Conservation (phyloP, 2,797 vertebrate genomes). For the Gila robusta region DNA sequence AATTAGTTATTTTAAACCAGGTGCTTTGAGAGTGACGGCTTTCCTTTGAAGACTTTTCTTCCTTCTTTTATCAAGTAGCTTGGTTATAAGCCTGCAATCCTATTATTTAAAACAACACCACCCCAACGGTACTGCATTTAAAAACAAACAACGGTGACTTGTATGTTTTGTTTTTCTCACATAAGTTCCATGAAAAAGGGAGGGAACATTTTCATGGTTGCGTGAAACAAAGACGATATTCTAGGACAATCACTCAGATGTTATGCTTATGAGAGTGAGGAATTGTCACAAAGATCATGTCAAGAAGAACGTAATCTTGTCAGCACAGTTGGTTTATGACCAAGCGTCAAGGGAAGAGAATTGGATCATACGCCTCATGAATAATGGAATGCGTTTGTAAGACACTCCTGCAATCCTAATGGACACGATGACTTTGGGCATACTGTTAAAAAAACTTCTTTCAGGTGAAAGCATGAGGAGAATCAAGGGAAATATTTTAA, state of each 20-base stretch:
- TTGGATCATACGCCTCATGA: conserved; percentile 40
- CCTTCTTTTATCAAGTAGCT: conserved; percentile 36
- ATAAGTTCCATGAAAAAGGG: conserved; percentile 12
- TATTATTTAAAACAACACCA: conserved; percentile 30
- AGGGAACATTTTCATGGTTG: conserved; percentile 1
- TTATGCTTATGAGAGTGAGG: conserved; percentile 11
- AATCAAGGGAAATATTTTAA: conserved; percentile 5
- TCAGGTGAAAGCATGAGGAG: background rate
- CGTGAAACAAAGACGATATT: conserved; percentile 34
- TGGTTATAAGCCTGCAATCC: conserved; percentile 26
- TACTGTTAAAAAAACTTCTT: background rate
- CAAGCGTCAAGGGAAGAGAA: conserved; percentile 14
- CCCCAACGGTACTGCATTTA: background rate
- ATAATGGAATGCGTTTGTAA: conserved; percentile 37
- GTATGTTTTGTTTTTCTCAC: conserved; percentile 12
- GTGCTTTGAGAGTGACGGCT: conserved; percentile 42
- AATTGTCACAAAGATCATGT: conserved; percentile 41
- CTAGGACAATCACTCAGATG: conserved; percentile 27
- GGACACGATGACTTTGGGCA: conserved; percentile 14
- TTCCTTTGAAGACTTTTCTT: conserved; percentile 52
- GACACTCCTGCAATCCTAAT: background rate
- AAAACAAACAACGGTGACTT: conserved; percentile 31
- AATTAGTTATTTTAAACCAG: conserved; percentile 60
- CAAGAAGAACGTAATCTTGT: conserved; percentile 44
- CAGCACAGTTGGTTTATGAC: conserved; percentile 38